Percentiles rank a stretch among this genome's conserved stretches.
phyloP scores from a whole-genome alignment of 1,140 invertebrate species.

The Sarcophaga bullata region DNA sequence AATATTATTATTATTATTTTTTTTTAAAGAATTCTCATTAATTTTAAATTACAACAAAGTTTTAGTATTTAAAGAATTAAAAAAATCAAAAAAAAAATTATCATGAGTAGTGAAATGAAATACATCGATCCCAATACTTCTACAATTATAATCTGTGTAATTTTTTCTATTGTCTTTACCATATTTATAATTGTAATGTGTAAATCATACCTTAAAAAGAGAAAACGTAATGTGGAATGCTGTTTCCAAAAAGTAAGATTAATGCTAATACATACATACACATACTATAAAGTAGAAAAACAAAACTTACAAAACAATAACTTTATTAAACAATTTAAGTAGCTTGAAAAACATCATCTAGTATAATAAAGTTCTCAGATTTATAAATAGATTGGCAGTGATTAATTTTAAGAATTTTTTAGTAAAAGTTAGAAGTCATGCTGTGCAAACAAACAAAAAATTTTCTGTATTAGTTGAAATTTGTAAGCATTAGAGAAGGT shows the following conservation, averaged over 20 bases:
- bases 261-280: neutral
- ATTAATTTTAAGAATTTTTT: too few relatives aligned
- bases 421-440: too few relatives aligned
- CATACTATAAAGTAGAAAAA: too few relatives aligned
- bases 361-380: too few relatives aligned
- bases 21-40: slow-evolving; percentile 20
- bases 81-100: neutral
- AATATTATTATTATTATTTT: too few relatives aligned
- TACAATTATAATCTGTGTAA: slow-evolving; percentile 18
- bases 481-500: too few relatives aligned
- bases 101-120: neutral
- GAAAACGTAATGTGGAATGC: neutral
- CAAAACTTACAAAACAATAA: too few relatives aligned
- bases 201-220: neutral
- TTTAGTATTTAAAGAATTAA: neutral
- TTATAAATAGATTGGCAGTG: too few relatives aligned
- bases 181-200: neutral
- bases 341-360: too few relatives aligned
- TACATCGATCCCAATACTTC: slow-evolving; percentile 19
- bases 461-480: too few relatives aligned
- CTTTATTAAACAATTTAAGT: too few relatives aligned
- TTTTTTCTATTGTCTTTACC: neutral
- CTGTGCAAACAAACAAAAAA: too few relatives aligned
- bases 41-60: neutral
- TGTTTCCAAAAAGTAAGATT: slow-evolving; percentile 36